Base-by-base conservation (phyloP, 2,113 vertebrate species). In the Lates calcarifer region DNA sequence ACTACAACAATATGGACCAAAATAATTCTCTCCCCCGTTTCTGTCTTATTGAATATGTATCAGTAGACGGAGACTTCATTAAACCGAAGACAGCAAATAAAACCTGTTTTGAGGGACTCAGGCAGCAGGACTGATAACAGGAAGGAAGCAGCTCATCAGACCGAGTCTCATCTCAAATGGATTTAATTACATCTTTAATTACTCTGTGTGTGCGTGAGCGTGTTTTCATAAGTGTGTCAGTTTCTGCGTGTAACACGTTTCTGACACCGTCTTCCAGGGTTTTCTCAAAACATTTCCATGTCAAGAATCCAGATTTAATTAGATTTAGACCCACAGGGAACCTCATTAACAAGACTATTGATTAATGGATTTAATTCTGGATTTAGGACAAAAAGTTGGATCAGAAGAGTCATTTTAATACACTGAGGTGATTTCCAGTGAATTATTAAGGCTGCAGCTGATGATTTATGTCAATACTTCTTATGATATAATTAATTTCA, bases 131-230 rank as follows among this genome's bases (percentile, higher is more conserved):
- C 65, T 70, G 74, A 81, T 77, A 84, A 73, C 78, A 79, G 83
- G 81, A 79, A 77, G 77, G 74, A 83, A 79, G 47, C 37, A 61
- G 77, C 79, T 89, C 84, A 83, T 88, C 75, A 70, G 81, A 84
- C 63, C 83, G 60, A 80, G 61, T 28, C 86, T 62, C 77, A 29
- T 76, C 71, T 63, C 74, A 41, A 60, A 72, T 35, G 26, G 69
- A 79, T 66, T 62, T 89, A 84, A 89, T 91, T 77, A 84, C 81
- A 72, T 37, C 81, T 87, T 86, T 88, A 89, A 91, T 91, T 86
- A 89, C 61, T 58, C 1, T n/a, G 20, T 22, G 22, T 49, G 66
- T 39, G 74, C 35, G 13, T 28, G 49, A 66, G 76, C 64, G 70
- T 5, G 61, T 80, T 11, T 79, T 39, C 20, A 55, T 28, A 11